These are phyloP conservation scores for Tribolium freemani DNA, from an alignment of 2,888 invertebrate genomes.

Conservation along the genomic window DNA sequence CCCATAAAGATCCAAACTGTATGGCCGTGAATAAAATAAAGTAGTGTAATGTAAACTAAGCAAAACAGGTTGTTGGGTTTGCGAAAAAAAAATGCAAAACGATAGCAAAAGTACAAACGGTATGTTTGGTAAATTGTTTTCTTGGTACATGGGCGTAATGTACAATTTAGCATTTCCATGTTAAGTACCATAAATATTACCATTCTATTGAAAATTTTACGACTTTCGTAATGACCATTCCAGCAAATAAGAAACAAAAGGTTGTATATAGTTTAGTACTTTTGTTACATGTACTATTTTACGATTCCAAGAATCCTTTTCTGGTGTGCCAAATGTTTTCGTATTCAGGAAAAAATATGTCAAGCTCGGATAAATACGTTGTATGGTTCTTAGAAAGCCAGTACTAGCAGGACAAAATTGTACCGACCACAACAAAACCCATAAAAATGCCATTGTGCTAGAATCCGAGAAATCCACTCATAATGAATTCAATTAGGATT, in stretches of 20 bases:
- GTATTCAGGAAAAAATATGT: no score
- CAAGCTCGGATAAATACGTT: no score
- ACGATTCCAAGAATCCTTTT: background rate
- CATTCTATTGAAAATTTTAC: background rate
- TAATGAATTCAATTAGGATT: slow-evolving; percentile 16
- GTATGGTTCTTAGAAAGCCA: background rate
- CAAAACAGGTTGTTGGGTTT: background rate
- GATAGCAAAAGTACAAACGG: background rate
- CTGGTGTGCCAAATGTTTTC: background rate
- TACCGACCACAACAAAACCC: no score
- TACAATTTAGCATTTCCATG: background rate
- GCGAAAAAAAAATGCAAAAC: background rate
- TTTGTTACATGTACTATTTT: background rate
- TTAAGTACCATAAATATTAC: background rate
- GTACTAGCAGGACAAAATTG: no score
- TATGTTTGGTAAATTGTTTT: background rate
- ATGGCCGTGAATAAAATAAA: background rate
- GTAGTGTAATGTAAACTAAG: background rate
- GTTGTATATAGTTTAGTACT: background rate
- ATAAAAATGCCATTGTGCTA: background rate
- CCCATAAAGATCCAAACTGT: background rate
- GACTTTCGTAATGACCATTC: background rate
- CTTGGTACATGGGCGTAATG: background rate
- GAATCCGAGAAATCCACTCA: background rate
- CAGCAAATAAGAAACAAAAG: background rate